Evolutionary conservation across 2,113 vertebrate species (phyloP).

Genomic region (Syngnathus floridae): DNA sequence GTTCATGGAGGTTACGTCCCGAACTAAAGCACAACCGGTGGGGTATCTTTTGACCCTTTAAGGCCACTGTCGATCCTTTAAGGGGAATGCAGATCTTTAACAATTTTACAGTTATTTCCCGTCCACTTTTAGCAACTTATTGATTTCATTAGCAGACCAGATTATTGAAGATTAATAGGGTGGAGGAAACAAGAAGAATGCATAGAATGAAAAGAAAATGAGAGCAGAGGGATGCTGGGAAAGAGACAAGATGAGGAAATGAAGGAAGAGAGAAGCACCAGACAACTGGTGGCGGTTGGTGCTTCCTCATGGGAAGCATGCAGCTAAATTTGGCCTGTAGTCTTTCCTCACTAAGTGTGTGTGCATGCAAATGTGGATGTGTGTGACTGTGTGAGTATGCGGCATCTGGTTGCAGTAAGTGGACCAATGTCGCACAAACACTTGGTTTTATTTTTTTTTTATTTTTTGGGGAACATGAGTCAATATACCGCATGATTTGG

Average conservation of each 20-base stretch:
- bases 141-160: not conserved
- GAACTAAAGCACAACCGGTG: not conserved
- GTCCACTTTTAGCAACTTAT: not conserved
- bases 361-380: conserved; percentile 26
- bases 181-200: not conserved
- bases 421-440: conserved; percentile 30
- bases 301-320: conserved; percentile 59
- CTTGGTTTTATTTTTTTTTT: conserved; percentile 14
- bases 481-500: not conserved
- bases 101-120: not conserved
- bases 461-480: not conserved
- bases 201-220: conserved; percentile 2
- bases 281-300: conserved; percentile 63
- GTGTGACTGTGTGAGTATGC: conserved; percentile 8
- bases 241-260: conserved; percentile 38
- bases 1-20: not conserved
- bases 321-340: conserved; percentile 66
- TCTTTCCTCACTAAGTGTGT: conserved; percentile 45
- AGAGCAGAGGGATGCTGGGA: not conserved
- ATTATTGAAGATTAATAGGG: not conserved
- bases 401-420: conserved; percentile 63
- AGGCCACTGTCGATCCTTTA: not conserved
- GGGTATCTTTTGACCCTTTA: not conserved
- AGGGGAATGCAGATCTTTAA: not conserved
- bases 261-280: conserved; percentile 38